These are phyloP conservation scores for Grantiella picta DNA, from an alignment of 2,113 vertebrate species.

Conservation along the genomic window DNA sequence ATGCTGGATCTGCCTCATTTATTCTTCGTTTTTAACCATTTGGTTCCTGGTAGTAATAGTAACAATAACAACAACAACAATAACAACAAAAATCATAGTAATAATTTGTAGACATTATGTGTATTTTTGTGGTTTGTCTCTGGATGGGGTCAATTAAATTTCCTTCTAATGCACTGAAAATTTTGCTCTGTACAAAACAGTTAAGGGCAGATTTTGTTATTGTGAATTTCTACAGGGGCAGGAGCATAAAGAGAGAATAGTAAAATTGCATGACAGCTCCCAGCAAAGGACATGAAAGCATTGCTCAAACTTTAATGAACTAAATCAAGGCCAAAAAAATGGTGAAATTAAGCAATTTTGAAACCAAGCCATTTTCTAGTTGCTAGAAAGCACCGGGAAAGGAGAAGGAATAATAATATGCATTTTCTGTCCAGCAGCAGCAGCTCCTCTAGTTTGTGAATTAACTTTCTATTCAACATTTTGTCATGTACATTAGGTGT, in stretches of 20 bases:
- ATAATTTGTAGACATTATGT: not conserved
- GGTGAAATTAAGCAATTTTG: not conserved
- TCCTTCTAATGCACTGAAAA: not conserved
- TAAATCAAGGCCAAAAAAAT: not conserved
- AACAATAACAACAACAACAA: not conserved
- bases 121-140: not conserved
- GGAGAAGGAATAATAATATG: not conserved
- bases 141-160: not conserved
- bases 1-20: not conserved
- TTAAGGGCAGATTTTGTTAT: not conserved
- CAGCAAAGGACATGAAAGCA: not conserved
- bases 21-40: not conserved
- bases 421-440: not conserved
- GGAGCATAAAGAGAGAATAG: not conserved
- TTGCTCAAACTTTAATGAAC: not conserved
- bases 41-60: not conserved
- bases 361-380: not conserved
- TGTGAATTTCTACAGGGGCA: not conserved
- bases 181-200: not conserved
- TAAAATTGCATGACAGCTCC: not conserved
- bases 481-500: constrained; percentile 69
- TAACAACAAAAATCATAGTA: not conserved
- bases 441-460: constrained; percentile 50
- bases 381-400: not conserved
- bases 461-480: constrained; percentile 65